A percentile compares a stretch with the other conserved stretches of the same genome.
Evolutionary conservation across 2,113 vertebrate species (phyloP).

Genomic region (Catharus bicknelli): DNA sequence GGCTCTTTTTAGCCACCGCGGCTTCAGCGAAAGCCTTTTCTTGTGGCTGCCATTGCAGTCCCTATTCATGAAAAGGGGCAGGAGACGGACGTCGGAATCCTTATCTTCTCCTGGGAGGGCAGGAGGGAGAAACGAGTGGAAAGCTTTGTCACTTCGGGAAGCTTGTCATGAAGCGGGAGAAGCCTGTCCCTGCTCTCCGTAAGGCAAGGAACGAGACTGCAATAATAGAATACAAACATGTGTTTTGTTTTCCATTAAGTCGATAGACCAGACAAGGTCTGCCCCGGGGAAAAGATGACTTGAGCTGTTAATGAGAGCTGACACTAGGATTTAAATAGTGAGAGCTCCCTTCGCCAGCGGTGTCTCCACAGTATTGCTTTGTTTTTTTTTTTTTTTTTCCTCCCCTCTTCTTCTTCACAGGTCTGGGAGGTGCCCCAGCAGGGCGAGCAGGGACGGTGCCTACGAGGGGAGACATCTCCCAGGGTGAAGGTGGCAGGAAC

Average conservation of each 20-base stretch:
- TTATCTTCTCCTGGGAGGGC: neutral
- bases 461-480: neutral
- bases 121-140: neutral
- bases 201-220: neutral
- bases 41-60: neutral
- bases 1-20: neutral
- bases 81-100: neutral
- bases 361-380: neutral
- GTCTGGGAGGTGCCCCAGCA: neutral
- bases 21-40: neutral
- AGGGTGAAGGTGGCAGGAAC: neutral
- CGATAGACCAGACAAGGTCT: slow-evolving; percentile 34
- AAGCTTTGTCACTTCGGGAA: neutral
- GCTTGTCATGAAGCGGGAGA: neutral
- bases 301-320: slow-evolving; percentile 45
- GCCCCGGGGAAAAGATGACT: slow-evolving; percentile 23
- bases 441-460: accelerated
- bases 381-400: neutral
- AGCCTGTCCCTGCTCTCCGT: neutral
- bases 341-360: neutral
- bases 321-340: slow-evolving; percentile 10
- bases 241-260: slow-evolving; percentile 39
- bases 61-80: neutral
- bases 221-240: neutral
- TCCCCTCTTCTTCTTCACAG: neutral